Evolutionary conservation across 2,113 vertebrate species (phyloP).

Genomic region (Onychostoma macrolepis): DNA sequence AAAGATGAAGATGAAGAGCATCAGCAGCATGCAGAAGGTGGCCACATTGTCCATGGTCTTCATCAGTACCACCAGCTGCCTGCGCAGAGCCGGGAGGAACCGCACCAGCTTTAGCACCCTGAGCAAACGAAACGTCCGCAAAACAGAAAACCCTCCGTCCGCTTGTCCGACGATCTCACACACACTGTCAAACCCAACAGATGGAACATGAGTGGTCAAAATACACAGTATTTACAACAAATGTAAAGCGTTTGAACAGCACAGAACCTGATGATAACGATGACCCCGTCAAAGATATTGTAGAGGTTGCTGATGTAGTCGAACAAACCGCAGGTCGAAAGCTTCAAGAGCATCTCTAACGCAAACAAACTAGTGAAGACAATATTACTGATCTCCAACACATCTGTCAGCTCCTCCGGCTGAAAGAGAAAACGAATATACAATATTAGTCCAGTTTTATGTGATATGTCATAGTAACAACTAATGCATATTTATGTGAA

Average conservation of each 20-base stretch:
- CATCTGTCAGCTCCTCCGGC: constrained; percentile 93
- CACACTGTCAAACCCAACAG: constrained; percentile 73
- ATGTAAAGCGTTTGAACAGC: neutral
- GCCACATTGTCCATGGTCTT: constrained; percentile 97
- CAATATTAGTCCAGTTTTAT: neutral
- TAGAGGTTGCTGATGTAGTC: constrained; percentile 96
- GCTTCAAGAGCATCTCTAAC: constrained; percentile 95
- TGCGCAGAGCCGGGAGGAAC: constrained; percentile 89
- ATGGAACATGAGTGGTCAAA: neutral
- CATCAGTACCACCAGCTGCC: constrained; percentile 92
- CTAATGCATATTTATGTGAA: neutral
- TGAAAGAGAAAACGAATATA: constrained; percentile 53
- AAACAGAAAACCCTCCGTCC: constrained; percentile 86
- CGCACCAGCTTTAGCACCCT: constrained; percentile 89
- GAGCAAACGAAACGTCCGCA: constrained; percentile 89
- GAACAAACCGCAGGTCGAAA: constrained; percentile 88
- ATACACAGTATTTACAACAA: neutral
- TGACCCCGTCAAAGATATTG: constrained; percentile 94
- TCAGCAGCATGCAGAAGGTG: constrained; percentile 93
- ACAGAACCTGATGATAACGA: constrained; percentile 94
- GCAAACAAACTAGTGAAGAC: constrained; percentile 98
- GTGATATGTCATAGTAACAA: neutral
- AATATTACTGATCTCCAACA: constrained; percentile 97
- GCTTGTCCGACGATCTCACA: constrained; percentile 96
- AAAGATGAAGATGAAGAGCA: constrained; percentile 97